Percentiles rank a stretch among this genome's conserved stretches.
Evolutionary conservation across 1,140 invertebrate species (phyloP).

Genomic region (Neodiprion lecontei): DNA sequence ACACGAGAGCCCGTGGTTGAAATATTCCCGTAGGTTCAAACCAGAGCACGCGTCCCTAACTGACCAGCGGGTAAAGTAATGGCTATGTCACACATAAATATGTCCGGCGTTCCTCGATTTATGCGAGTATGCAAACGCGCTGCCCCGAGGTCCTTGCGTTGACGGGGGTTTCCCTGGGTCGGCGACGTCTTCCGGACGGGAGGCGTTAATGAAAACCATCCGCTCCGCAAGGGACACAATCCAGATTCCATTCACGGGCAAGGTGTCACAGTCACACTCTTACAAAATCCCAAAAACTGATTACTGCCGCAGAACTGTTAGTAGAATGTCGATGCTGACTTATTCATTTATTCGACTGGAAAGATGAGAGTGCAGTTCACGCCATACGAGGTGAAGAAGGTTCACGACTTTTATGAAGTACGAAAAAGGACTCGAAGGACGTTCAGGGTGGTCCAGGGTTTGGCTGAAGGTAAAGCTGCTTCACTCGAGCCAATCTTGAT

Average conservation of each 20-base stretch:
- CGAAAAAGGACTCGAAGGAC: no score
- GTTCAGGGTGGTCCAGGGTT: no score
- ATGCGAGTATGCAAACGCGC: conserved; percentile 13
- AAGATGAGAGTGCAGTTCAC: no score
- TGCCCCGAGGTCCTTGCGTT: not conserved
- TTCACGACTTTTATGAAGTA: no score
- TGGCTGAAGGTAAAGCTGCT: not conserved
- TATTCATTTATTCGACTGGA: no score
- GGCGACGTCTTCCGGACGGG: not conserved
- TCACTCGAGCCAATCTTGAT: conserved; percentile 24
- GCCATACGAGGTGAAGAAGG: no score
- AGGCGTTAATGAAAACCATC: conserved; percentile 5
- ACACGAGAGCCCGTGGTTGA: not conserved
- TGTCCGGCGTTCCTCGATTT: conserved; percentile 7
- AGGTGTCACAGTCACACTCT: no score
- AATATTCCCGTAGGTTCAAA: not conserved
- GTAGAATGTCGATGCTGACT: no score
- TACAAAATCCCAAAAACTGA: no score
- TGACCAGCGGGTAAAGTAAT: conserved; percentile 12
- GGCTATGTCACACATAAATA: not conserved
- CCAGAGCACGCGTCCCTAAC: not conserved
- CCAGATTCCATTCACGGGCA: not conserved
- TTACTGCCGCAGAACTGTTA: no score
- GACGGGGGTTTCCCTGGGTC: not conserved
- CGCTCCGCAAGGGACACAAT: not conserved